Conservation (phyloP, 2,888 invertebrate species). For the Drosophila colorata region DNA sequence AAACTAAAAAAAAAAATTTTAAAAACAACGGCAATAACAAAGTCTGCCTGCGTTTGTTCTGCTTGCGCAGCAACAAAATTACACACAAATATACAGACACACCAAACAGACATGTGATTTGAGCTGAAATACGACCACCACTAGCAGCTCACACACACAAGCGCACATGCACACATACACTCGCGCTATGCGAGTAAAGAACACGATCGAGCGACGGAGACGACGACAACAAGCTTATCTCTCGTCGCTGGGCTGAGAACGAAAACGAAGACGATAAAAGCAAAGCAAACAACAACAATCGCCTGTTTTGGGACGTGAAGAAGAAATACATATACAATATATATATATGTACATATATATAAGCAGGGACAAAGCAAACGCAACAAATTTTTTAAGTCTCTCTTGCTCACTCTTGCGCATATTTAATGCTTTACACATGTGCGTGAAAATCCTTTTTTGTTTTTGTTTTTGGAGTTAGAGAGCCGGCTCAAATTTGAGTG, state of each 20-base stretch:
- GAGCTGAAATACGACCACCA: conserved; percentile 72
- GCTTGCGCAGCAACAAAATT: conserved; percentile 73
- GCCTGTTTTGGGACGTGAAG: conserved; percentile 60
- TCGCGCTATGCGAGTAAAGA: conserved; percentile 44
- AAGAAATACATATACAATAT: conserved; percentile 3
- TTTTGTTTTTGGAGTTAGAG: conserved; percentile 4
- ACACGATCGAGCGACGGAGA: conserved; percentile 49
- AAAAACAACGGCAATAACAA: conserved; percentile 52
- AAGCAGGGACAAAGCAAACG: conserved; percentile 51
- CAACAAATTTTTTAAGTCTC: conserved; percentile 37
- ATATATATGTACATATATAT: conserved; percentile 16
- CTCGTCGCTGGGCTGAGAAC: conserved; percentile 45
- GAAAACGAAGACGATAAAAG: conserved; percentile 74
- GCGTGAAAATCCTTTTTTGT: conserved; percentile 67
- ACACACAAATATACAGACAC: conserved; percentile 33
- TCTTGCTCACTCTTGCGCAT: conserved; percentile 11
- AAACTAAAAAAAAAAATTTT: conserved; percentile 4
- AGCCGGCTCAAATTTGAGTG: conserved; percentile 19
- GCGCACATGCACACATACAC: conserved; percentile 28
- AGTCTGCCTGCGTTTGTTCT: conserved; percentile 50
- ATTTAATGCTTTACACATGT: conserved; percentile 60
- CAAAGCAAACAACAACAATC: conserved; percentile 72
- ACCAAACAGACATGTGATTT: conserved; percentile 67
- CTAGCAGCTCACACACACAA: conserved; percentile 45
- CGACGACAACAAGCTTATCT: conserved; percentile 69